phyloP scores from a whole-genome alignment of 2,113 vertebrate genomes.

The Ceuthmochares aereus region DNA sequence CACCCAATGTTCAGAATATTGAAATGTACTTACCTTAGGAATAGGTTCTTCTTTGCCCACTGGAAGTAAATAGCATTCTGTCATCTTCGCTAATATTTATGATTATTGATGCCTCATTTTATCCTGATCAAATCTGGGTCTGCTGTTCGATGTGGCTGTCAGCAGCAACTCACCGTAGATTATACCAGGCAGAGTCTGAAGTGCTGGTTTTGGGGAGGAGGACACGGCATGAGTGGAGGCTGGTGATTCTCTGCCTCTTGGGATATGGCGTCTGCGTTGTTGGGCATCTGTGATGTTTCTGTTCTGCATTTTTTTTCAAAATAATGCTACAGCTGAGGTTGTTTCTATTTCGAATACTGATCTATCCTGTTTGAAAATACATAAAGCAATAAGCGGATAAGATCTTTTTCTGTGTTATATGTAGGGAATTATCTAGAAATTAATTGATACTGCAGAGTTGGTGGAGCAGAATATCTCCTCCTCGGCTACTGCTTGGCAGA shows the following conservation, averaged over 20 bases:
- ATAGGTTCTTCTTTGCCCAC: not conserved
- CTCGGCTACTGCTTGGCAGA: not conserved
- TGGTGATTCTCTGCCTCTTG: not conserved
- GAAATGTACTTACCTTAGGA: not conserved
- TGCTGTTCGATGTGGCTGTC: not conserved
- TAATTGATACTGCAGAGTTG: not conserved
- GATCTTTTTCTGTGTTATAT: not conserved
- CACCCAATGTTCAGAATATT: not conserved
- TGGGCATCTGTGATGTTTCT: not conserved
- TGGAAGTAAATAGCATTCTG: not conserved
- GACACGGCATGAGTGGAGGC: not conserved
- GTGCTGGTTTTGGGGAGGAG: not conserved
- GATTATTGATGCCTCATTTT: not conserved
- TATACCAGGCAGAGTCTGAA: not conserved
- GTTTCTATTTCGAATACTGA: not conserved
- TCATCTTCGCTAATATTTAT: not conserved
- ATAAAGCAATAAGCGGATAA: not conserved
- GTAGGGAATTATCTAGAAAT: not conserved
- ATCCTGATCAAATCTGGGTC: not conserved
- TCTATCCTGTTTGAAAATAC: not conserved
- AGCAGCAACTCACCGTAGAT: not conserved
- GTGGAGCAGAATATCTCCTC: not conserved
- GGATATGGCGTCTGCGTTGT: not conserved
- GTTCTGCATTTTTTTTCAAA: not conserved
- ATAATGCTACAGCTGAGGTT: not conserved